Evolutionary conservation across 1,140 invertebrate genomes (phyloP).

Genomic region (Acyrthosiphon pisum): DNA sequence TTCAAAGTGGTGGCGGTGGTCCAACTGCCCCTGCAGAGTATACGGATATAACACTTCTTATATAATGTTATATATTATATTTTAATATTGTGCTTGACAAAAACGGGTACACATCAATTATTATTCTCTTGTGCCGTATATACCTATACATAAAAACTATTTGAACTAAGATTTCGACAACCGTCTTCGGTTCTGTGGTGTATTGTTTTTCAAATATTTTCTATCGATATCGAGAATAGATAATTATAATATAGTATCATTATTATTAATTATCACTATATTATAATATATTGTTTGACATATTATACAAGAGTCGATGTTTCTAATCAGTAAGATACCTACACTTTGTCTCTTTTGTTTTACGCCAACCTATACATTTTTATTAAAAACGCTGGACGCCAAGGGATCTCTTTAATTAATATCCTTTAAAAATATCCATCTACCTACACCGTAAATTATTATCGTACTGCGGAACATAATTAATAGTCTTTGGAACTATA

Average conservation of each 20-base stretch:
- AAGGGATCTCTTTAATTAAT: not conserved
- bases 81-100: not conserved
- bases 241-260: not conserved
- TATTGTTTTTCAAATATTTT: not conserved
- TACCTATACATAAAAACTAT: not conserved
- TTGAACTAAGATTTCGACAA: not conserved
- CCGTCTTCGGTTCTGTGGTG: too few relatives aligned
- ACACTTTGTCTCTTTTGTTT: not conserved
- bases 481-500: not conserved
- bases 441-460: not conserved
- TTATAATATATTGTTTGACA: not conserved
- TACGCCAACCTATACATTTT: not conserved
- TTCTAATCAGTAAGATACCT: not conserved
- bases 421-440: not conserved
- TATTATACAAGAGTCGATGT: not conserved
- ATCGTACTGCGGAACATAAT: not conserved
- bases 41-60: not conserved
- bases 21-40: not conserved
- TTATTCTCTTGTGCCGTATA: not conserved
- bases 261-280: not conserved
- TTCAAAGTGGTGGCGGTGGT: not conserved
- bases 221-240: not conserved
- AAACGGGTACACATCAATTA: not conserved
- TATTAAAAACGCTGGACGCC: not conserved
- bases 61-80: not conserved